These are phyloP conservation scores for Rhinoderma darwinii DNA, from an alignment of 2,113 vertebrate species.

Conservation along the genomic window DNA sequence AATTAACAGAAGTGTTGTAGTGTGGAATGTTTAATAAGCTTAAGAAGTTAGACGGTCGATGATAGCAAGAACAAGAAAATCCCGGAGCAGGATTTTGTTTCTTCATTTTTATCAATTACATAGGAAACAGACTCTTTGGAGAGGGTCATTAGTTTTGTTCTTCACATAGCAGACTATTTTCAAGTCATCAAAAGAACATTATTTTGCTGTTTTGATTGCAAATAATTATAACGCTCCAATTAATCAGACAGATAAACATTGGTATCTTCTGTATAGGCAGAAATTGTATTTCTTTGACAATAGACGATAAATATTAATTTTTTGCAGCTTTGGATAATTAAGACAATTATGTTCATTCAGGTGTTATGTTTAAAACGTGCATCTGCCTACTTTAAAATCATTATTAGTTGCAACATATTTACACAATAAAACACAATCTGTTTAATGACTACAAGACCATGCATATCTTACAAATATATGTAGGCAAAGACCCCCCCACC, in stretches of 20 bases:
- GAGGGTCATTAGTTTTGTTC: slow-evolving; percentile 41
- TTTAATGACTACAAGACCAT: not conserved
- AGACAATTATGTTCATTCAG: slow-evolving; percentile 1
- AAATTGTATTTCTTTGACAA: not conserved
- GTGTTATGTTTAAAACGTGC: not conserved
- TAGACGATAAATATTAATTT: slow-evolving; percentile 1
- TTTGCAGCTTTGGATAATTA: not conserved
- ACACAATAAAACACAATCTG: not conserved
- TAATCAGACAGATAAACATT: slow-evolving; percentile 32
- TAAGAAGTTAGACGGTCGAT: not conserved
- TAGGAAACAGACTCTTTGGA: not conserved
- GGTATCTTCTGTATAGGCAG: not conserved
- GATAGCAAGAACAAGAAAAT: not conserved
- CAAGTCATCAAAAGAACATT: slow-evolving; percentile 10
- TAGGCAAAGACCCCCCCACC: no score
- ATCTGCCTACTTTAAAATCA: not conserved
- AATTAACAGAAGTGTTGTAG: slow-evolving; percentile 29
- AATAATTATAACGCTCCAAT: slow-evolving; percentile 25
- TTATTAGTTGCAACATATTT: not conserved
- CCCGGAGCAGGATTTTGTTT: not conserved
- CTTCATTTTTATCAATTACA: slow-evolving; percentile 14
- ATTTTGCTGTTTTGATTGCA: slow-evolving; percentile 16
- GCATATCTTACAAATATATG: no score
- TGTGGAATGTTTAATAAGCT: slow-evolving; percentile 35
- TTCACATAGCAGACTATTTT: not conserved